Percentiles rank a stretch among this genome's conserved stretches.
These are phyloP conservation scores for Danionella dracula DNA, from an alignment of 2,797 vertebrate genomes.

Conservation along the genomic window DNA sequence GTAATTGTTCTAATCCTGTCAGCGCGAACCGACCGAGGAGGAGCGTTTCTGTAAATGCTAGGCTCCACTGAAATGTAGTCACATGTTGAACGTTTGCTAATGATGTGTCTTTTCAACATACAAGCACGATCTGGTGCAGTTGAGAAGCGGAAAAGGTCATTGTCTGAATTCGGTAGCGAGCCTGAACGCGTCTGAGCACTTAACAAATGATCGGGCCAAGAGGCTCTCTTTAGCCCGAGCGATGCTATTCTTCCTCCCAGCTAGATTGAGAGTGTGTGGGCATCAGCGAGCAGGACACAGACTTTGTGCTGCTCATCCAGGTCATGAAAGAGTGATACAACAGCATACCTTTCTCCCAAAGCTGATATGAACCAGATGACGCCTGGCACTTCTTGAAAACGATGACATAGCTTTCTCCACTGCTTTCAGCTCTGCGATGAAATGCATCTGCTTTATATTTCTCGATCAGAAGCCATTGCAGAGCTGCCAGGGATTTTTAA, in stretches of 20 bases:
- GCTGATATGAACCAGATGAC: constrained; percentile 9
- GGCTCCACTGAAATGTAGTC: constrained; percentile 7
- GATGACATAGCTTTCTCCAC: too few species aligned
- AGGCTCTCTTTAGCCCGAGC: not conserved
- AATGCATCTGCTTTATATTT: constrained; percentile 14
- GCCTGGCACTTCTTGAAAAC: not conserved
- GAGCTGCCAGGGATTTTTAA: not conserved
- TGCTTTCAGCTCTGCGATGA: not conserved
- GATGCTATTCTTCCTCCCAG: constrained; percentile 2
- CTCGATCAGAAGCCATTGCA: not conserved
- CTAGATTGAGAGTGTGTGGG: not conserved
- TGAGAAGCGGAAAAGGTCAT: not conserved
- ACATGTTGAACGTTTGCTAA: not conserved
- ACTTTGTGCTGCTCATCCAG: constrained; percentile 9
- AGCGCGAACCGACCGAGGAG: not conserved
- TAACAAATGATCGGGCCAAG: not conserved
- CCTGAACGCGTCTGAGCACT: not conserved
- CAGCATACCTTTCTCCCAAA: constrained; percentile 1
- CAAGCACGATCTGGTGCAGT: not conserved
- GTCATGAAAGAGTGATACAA: constrained; percentile 23
- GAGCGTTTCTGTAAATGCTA: not conserved
- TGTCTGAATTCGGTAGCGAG: not conserved
- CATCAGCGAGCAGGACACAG: constrained; percentile 1
- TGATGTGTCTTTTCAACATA: not conserved
- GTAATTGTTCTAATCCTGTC: not conserved